phyloP scores from a whole-genome alignment of 2,888 invertebrate genomes.

The Arge pagana region DNA sequence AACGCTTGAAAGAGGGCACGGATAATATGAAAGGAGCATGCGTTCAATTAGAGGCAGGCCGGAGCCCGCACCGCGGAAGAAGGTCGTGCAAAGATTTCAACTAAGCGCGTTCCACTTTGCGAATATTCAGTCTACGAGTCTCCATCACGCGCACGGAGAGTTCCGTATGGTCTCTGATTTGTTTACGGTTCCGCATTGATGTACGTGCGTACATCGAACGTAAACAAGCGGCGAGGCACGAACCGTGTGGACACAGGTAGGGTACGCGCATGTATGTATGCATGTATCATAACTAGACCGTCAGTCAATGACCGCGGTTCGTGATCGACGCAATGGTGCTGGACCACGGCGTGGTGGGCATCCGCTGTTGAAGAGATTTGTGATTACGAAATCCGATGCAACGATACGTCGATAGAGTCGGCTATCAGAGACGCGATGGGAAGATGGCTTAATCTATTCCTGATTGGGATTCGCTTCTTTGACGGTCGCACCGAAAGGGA shows the following conservation, averaged over 20 bases:
- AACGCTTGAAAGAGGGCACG: not conserved
- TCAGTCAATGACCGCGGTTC: constrained; percentile 19
- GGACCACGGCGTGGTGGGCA: constrained; percentile 2
- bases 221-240: no score
- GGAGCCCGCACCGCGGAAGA: constrained; percentile 19
- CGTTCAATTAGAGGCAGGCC: constrained; percentile 14
- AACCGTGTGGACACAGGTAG: no score
- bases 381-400: constrained; percentile 19
- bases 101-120: constrained; percentile 11
- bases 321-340: constrained; percentile 4
- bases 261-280: not conserved
- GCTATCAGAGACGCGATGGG: constrained; percentile 2
- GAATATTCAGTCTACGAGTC: no score
- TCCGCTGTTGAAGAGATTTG: constrained; percentile 12
- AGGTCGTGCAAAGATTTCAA: constrained; percentile 18
- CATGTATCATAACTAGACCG: constrained; percentile 20
- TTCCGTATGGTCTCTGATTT: no score
- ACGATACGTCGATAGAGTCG: constrained; percentile 8
- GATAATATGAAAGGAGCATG: constrained; percentile 7
- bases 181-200: not conserved
- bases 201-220: constrained; percentile 10
- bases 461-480: constrained; percentile 12
- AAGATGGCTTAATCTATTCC: constrained; percentile 21
- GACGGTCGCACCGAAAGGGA: constrained; percentile 2
- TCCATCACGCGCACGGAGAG: no score